Evolutionary conservation across 1,140 invertebrate species (phyloP), one percentile per base, ranked within the genome.

Genomic region (Lamellibrachia luymesi): DNA sequence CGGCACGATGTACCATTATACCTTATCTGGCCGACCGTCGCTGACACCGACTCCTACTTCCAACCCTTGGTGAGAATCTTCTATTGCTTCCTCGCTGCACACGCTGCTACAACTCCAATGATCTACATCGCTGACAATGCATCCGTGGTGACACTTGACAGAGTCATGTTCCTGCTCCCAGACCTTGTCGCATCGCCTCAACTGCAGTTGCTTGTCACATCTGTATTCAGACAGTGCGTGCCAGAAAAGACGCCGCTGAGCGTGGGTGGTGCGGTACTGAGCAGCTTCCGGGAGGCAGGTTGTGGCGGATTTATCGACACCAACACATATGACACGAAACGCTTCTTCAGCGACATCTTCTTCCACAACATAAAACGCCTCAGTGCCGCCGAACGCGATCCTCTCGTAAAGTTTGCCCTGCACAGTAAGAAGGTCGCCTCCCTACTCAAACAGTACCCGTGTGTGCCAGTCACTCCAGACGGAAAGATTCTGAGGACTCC

Each of bases 381-480:
- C 13, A 27, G 38, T 8, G 50, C 50, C 17, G 13, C 56, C 50
- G 38, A 64, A 25, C 90, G 94, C 50, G 92, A 94, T 56, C n/a
- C 49, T 13, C 90, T 94, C 13, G 50, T 94, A 10, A 51, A 93
- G 51, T n/a, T 92, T 92, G 93, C 93, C 8, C 80, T 94, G 49
- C 10, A 90, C 2, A 50, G 52, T 90, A 52, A 93, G 13, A 89
- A 91, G 90, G 13, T 90, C n/a, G 49, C 22, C 13, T 25, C 94
- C 56, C 50, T 92, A 25, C 50, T 95, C 27, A 51, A 92, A 51
- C 92, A 49, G 17, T 38, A 90, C 27, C 90, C 51, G 22, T 94
- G 93, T 91, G 93, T 94, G 50, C 94, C 94, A 10, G 92, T 92
- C 4, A 92, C 90, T 27, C 93, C 94, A 25, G 52, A 94, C 91